Percentiles rank a stretch among this genome's conserved stretches.
phyloP scores from a whole-genome alignment of 2,113 vertebrate species.

The Talpa occidentalis region DNA sequence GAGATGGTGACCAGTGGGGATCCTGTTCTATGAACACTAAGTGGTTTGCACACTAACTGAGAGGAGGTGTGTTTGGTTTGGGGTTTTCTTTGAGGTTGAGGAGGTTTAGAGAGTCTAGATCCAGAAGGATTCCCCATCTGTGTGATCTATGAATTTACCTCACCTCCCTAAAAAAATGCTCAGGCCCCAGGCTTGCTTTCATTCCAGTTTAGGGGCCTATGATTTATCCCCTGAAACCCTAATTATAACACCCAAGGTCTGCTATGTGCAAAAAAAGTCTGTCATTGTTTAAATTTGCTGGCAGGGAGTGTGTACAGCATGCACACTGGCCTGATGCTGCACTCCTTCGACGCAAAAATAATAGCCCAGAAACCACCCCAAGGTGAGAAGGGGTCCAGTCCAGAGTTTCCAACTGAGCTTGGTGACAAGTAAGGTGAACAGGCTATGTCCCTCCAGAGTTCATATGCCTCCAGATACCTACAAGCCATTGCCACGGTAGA shows the following conservation, averaged over 20 bases:
- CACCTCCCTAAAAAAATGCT: constrained; percentile 57
- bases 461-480: not conserved
- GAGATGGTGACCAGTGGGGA: not conserved
- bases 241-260: constrained; percentile 76
- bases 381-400: not conserved
- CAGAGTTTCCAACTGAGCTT: not conserved
- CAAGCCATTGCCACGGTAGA: not conserved
- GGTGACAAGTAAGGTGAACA: not conserved
- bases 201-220: constrained; percentile 67
- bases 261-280: constrained; percentile 70
- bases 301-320: not conserved
- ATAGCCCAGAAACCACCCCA: not conserved
- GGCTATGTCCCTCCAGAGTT: not conserved
- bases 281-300: constrained; percentile 65
- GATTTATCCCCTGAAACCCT: constrained; percentile 72
- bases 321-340: not conserved
- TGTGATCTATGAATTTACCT: constrained; percentile 45
- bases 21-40: not conserved
- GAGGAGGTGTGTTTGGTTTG: not conserved
- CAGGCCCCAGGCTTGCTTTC: constrained; percentile 65
- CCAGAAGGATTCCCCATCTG: constrained; percentile 41
- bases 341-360: not conserved
- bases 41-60: not conserved
- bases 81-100: not conserved
- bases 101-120: constrained; percentile 10